These are phyloP conservation scores for Harpalus rubripes DNA, from an alignment of 2,888 invertebrate species.

Conservation along the genomic window DNA sequence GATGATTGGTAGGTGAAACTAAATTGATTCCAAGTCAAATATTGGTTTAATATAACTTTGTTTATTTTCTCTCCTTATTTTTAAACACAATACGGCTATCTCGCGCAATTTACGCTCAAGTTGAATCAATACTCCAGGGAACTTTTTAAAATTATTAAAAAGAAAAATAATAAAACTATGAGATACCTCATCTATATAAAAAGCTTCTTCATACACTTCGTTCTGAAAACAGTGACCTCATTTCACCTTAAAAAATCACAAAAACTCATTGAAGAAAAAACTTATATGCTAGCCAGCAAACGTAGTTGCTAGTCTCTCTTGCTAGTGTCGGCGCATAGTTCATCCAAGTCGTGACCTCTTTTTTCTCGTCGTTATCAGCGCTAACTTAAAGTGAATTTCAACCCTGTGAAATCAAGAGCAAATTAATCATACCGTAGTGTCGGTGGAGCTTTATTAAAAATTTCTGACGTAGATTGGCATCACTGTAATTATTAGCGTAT, in stretches of 20 bases:
- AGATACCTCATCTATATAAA: background rate
- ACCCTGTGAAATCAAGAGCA: conserved; percentile 33
- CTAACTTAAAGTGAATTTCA: conserved; percentile 57
- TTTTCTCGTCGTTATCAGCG: conserved; percentile 49
- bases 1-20: background rate
- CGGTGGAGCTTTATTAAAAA: conserved; percentile 53
- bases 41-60: conserved; percentile 12
- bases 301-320: background rate
- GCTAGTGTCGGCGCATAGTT: background rate
- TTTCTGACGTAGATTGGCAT: conserved; percentile 50
- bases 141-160: conserved; percentile 50
- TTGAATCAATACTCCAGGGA: conserved; percentile 11
- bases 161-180: conserved; percentile 18
- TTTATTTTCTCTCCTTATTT: conserved; percentile 22
- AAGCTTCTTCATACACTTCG: conserved; percentile 22
- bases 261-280: conserved; percentile 43
- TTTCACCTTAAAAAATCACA: conserved; percentile 25
- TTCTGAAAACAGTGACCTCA: conserved; percentile 51
- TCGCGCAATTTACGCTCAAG: background rate
- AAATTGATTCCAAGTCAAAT: conserved; percentile 29
- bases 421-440: conserved; percentile 56
- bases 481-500: conserved; percentile 56
- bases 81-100: conserved; percentile 23
- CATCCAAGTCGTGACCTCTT: conserved; percentile 14
- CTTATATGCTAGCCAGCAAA: conserved; percentile 25